Evolutionary conservation across 2,797 vertebrate species (phyloP), one percentile per base, ranked within the genome.

Genomic region (Eremophila alpestris): DNA sequence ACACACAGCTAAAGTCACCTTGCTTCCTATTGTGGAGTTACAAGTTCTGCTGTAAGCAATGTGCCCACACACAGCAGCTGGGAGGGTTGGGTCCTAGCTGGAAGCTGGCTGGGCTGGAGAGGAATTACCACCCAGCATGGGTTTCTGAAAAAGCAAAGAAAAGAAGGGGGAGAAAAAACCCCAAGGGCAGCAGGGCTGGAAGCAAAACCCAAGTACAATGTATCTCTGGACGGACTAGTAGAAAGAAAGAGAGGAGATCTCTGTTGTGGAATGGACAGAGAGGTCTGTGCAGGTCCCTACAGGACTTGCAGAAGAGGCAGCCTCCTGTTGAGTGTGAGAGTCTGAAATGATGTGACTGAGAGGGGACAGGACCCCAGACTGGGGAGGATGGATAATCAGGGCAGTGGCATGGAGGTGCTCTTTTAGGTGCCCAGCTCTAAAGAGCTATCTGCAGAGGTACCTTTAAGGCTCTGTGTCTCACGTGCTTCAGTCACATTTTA

Each of bases 401-500:
- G 36, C 5, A 10, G 69, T 43, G 58, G 67, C 52, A 52, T 56
- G 41, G 48, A 77, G 16, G 13, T 22, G 32, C 26, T 78, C 40
- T 55, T 62, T 46, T 13, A n/a, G 40, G 11, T 45, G 29, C 16
- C 21, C 46, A 52, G 56, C 26, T 87, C 43, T 79, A 38, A 62
- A 51, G 19, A 79, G n/a, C 12, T 70, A 7, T 89, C 71, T 92
- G 92, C 64, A 82, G 94, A 84, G 64, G 92, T 84, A 90, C 74
- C 63, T 95, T 96, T 96, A 97, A 95, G 83, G 86, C 83, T 90
- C 55, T 64, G 52, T 75, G 56, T 46, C 89, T 93, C 5, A 27
- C 38, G 4, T 90, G 86, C 63, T 94, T 89, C 83, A 84, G 83
- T 93, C 92, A 95, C 41, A 3, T 93, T 95, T 95, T 95, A 95